Conservation (phyloP, 2,888 invertebrate genomes). For the Myopa testacea region DNA sequence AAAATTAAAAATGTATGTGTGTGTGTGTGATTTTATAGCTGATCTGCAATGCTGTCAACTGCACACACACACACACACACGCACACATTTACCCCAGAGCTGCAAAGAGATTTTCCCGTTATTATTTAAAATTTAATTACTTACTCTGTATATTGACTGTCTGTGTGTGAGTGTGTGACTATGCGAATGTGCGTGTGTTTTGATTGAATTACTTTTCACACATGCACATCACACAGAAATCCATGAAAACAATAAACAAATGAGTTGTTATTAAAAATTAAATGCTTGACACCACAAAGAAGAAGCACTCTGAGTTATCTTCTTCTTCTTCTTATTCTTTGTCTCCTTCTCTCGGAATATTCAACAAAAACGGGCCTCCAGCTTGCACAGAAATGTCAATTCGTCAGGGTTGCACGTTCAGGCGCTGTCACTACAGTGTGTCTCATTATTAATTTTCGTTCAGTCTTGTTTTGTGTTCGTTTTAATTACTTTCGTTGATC, state of each 20-base stretch:
- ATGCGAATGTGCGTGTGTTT: neutral
- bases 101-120: constrained; percentile 2
- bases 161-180: neutral
- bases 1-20: constrained; percentile 31
- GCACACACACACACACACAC: neutral
- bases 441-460: neutral
- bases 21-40: neutral
- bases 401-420: too few species aligned
- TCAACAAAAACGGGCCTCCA: too few species aligned
- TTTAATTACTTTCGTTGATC: too few species aligned
- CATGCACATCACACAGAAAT: neutral
- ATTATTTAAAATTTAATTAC: constrained; percentile 20
- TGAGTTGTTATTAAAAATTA: neutral
- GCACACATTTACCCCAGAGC: neutral
- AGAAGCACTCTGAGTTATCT: too few species aligned
- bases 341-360: neutral
- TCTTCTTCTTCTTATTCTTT: neutral
- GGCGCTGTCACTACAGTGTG: too few species aligned
- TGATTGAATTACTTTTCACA: constrained; percentile 9
- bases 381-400: too few species aligned
- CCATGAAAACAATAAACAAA: neutral
- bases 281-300: neutral
- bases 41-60: neutral
- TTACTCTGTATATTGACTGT: neutral
- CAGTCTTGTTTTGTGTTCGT: too few species aligned